Conservation (phyloP, 2,797 vertebrate genomes). For the Poecilia velifera region DNA sequence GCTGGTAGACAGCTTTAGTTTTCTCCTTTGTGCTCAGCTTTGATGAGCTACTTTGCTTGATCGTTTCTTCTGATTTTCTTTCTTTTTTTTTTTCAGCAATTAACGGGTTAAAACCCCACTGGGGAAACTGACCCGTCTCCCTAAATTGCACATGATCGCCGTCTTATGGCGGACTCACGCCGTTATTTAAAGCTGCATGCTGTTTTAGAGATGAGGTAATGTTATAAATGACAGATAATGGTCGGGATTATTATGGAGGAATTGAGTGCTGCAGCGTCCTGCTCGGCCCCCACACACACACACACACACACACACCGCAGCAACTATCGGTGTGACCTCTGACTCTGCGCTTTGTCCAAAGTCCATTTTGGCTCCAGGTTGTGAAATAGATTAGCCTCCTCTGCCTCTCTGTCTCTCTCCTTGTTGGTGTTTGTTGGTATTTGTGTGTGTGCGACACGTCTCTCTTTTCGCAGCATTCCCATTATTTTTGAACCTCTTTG, state of each 20-base stretch:
- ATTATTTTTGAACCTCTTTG: neutral
- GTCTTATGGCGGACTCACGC: neutral
- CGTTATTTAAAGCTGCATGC: neutral
- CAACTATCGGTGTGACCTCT: constrained; percentile 70
- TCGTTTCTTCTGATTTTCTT: neutral
- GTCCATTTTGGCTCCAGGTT: constrained; percentile 58
- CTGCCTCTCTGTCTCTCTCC: constrained; percentile 2
- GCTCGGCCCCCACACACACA: constrained; percentile 33
- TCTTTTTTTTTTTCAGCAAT: neutral
- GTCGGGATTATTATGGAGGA: constrained; percentile 27
- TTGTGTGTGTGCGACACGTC: neutral
- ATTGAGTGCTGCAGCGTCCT: neutral
- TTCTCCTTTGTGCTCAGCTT: neutral
- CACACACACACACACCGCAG: constrained; percentile 26
- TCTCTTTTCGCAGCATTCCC: neutral
- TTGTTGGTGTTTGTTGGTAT: neutral
- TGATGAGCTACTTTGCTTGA: neutral
- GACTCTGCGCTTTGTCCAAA: constrained; percentile 67
- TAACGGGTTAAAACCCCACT: neutral
- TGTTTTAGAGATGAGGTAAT: neutral
- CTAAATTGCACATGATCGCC: neutral
- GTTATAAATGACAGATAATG: neutral
- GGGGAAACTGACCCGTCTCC: neutral
- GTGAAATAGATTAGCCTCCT: constrained; percentile 46
- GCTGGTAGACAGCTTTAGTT: neutral